Evolutionary conservation across 2,113 vertebrate genomes (phyloP), one percentile per base, ranked within the genome.

Genomic region (Hiodon tergisus): DNA sequence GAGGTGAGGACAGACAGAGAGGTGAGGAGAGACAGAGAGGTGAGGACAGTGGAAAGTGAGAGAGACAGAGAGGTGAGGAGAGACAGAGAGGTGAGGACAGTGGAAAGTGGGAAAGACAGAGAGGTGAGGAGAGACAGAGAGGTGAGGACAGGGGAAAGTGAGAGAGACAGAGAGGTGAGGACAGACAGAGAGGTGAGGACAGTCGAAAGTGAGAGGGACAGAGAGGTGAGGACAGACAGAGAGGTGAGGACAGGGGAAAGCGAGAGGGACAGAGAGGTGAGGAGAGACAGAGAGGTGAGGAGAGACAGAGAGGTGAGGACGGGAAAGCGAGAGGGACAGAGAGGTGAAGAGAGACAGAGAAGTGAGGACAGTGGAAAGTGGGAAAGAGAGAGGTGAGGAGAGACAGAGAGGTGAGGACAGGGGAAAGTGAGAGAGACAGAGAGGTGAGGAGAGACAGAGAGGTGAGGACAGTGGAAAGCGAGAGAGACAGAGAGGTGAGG

Each of bases 1-100:
- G 31, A 68, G 55, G 46, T 52, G 17, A 50, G 50, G 65, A 46
- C 10, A 50, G 70, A 69, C 50, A 31, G 46, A 55, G 16, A 65
- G 71, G 71, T 77, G 75, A 7, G 4, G 48, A 66, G 52, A 69
- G 53, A 78, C 78, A 69, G 78, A 57, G 80, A 71, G 74, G 75
- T 72, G 2, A 52, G 17, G 52, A 69, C 10, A 46, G 16, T 3
- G 57, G 48, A 70, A 54, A 14, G 60, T 14, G 31, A 63, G 13
- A 8, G 68, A 54, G 14, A 69, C 2, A 14, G 52, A 16, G 68
- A 54, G 68, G 6, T 7, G 52, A 53, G 48, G 46, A 68, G 13
- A 51, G 58, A 62, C 16, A 61, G 67, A 69, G 53, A 47, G 14
- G 3, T 0, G 7, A 57, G 3, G 54, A 51, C 10, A 46, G 16